Percentiles rank a stretch among this genome's conserved stretches.
Conservation (phyloP, 1,140 invertebrate genomes). For the Rhynchophorus ferrugineus region DNA sequence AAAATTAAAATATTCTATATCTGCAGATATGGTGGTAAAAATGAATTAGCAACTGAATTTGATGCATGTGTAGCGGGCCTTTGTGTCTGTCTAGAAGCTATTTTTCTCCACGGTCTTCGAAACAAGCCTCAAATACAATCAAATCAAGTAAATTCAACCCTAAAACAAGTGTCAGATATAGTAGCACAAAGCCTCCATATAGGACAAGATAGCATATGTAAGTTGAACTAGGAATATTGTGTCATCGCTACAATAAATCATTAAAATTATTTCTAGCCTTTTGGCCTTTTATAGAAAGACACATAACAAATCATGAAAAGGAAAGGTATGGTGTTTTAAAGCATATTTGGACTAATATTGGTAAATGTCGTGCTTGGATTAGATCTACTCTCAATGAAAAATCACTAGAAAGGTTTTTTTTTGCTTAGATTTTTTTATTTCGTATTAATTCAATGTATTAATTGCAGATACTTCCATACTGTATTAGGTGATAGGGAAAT, state of each 20-base stretch:
- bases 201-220: slow-evolving; percentile 27
- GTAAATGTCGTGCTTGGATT: slow-evolving; percentile 79
- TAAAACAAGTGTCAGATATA: slow-evolving; percentile 41
- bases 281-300: slow-evolving; percentile 63
- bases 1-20: not conserved
- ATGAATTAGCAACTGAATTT: slow-evolving; percentile 79
- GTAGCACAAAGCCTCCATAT: slow-evolving; percentile 35
- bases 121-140: slow-evolving; percentile 42
- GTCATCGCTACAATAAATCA: not conserved
- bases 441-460: slow-evolving; percentile 12
- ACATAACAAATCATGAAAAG: slow-evolving; percentile 78
- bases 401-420: slow-evolving; percentile 67
- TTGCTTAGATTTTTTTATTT: not conserved
- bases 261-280: too few species aligned
- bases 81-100: slow-evolving; percentile 61
- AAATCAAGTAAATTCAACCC: slow-evolving; percentile 24
- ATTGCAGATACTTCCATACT: slow-evolving; percentile 58
- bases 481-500: slow-evolving; percentile 58
- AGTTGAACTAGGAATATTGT: not conserved
- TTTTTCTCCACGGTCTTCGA: slow-evolving; percentile 62
- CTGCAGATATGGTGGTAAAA: slow-evolving; percentile 67
- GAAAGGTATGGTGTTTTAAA: slow-evolving; percentile 75
- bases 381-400: slow-evolving; percentile 80
- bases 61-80: slow-evolving; percentile 56
- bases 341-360: slow-evolving; percentile 72